Base-by-base conservation (phyloP, 2,888 invertebrate species). In the Ectobius pallidus region DNA sequence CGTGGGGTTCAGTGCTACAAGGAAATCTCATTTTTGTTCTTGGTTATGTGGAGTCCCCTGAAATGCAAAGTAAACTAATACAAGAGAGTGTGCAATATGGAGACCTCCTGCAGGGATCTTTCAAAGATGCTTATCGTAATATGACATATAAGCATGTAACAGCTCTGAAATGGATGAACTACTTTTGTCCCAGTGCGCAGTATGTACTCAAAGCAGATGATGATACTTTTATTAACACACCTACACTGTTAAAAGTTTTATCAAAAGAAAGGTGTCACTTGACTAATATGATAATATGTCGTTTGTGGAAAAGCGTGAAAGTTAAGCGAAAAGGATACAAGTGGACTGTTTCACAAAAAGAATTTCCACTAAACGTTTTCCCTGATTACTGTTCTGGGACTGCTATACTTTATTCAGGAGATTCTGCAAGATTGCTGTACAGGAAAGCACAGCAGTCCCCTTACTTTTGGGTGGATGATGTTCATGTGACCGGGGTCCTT, bases 381-480 rank as follows among this genome's bases (percentile, higher is more conserved):
- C 93, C 94, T 42, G 84, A 87, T 1, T 93, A 93, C 80, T 94
- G 94, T 82, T 87, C 90, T 30, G 94, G 94, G 6, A 89, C 88
- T 86, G 88, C 87, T 1, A 87, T 91, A 72, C 82, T 91, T 14
- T 90, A 91, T 78, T 90, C 90, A 0, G 84, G 90, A 91, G 79
- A 86, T 88, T 49, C 86, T 87, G 18, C 84, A 84, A 70, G 82
- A n/a, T n/a, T 84, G 27, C 81, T 90, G 16, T 87, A 89, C 63
- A 83, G 83, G 70, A 86, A 86, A 58, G 90, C 91, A 0, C 89
- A 90, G 78, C 82, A 81, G 7, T 82, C 86, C 3, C 87, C 87
- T 1, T 93, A 91, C 80, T 93, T 94, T 83, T 94, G 94, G 94
- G 91, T 94, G 63, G 94, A 94, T 80, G 94, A 94, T 81, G 91